A percentile compares a stretch with the other conserved stretches of the same genome.
Conservation (phyloP, 1,140 invertebrate species). For the Hormaphis cornu region DNA sequence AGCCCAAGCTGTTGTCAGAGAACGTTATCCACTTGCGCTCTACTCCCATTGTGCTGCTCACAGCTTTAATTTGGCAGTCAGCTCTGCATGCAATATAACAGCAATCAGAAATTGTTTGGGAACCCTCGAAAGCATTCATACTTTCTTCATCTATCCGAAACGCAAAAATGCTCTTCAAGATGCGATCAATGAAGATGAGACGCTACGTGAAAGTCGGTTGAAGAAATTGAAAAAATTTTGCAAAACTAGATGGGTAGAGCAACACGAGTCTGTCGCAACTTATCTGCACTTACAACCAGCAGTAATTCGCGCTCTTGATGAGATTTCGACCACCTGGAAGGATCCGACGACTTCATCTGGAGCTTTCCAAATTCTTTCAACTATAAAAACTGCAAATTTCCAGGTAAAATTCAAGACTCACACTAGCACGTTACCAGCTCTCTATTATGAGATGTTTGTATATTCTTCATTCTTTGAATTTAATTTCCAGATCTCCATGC, state of each 20-base stretch:
- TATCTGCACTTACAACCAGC: background rate
- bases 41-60: constrained; percentile 40
- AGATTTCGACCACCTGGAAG: background rate
- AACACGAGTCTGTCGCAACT: background rate
- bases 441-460: no score
- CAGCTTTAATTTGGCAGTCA: constrained; percentile 38
- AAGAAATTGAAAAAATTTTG: background rate
- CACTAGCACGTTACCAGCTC: no score
- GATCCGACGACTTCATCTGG: background rate
- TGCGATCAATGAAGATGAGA: background rate
- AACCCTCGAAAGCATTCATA: constrained; percentile 22
- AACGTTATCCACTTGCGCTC: constrained; percentile 37
- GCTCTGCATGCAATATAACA: constrained; percentile 11
- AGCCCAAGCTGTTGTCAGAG: constrained; percentile 39
- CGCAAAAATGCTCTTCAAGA: background rate
- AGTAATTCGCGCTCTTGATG: background rate
- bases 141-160: constrained; percentile 26
- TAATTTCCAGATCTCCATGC: background rate
- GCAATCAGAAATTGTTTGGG: constrained; percentile 32
- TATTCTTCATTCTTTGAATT: no score
- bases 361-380: background rate
- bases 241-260: background rate
- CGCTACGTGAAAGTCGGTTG: background rate
- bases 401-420: background rate
- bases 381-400: background rate